phyloP scores from a whole-genome alignment of 2,888 invertebrate genomes.

The Machimus rusticus region DNA sequence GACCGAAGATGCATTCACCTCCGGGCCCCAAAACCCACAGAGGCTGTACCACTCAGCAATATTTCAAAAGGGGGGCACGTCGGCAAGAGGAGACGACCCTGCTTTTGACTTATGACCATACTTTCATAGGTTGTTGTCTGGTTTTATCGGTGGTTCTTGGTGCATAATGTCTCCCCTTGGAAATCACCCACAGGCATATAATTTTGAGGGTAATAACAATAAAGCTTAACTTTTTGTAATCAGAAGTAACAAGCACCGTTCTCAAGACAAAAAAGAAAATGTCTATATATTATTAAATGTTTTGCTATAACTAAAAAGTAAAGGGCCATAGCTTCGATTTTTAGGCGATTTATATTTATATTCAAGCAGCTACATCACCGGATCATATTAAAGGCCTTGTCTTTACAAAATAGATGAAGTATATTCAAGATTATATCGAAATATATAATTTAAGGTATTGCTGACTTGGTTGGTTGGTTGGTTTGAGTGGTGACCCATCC shows the following conservation, averaged over 20 bases:
- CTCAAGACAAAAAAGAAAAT: too few species aligned
- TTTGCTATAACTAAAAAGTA: too few species aligned
- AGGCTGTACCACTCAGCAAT: background rate
- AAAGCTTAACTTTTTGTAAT: background rate
- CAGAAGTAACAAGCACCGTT: background rate
- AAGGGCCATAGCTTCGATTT: too few species aligned
- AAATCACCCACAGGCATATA: background rate
- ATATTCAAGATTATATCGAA: too few species aligned
- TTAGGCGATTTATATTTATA: too few species aligned
- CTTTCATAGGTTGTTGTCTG: background rate
- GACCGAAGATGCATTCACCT: background rate
- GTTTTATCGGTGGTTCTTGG: background rate
- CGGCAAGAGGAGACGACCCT: background rate
- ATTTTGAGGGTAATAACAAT: background rate
- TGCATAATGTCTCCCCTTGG: background rate
- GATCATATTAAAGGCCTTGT: too few species aligned
- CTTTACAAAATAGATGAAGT: too few species aligned
- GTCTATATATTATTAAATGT: too few species aligned
- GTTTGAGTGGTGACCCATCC: too few species aligned
- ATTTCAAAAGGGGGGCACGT: background rate
- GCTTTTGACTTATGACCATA: background rate
- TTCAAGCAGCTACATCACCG: too few species aligned
- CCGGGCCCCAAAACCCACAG: background rate
- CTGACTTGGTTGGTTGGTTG: too few species aligned
- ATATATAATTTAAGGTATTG: too few species aligned